Evolutionary conservation across 2,113 vertebrate genomes (phyloP).

Genomic region (Scalopus aquaticus): DNA sequence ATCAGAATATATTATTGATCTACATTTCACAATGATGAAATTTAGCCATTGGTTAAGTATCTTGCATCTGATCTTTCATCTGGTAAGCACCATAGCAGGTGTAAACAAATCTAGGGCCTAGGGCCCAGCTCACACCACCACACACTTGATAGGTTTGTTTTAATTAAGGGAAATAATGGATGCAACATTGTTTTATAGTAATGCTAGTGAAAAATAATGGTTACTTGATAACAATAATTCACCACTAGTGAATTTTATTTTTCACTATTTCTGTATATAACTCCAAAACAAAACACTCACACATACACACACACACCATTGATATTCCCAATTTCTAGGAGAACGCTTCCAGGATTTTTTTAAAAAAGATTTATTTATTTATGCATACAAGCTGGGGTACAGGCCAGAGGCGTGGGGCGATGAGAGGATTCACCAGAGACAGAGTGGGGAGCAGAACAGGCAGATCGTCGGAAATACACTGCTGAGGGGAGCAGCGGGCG

Average conservation of each 20-base stretch:
- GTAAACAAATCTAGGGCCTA: not conserved
- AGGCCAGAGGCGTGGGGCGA: no score
- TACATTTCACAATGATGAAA: slow-evolving; percentile 7
- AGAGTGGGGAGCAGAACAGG: no score
- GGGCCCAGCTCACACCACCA: not conserved
- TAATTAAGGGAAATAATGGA: not conserved
- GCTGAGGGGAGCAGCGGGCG: no score
- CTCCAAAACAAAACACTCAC: not conserved
- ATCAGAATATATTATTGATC: not conserved
- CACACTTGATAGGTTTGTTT: not conserved
- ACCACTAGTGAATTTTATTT: not conserved
- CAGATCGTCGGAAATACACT: no score
- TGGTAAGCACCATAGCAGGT: not conserved
- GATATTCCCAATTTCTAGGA: not conserved
- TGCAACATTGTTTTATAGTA: not conserved
- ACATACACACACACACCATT: no score
- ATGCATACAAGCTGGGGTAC: no score
- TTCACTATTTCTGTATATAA: not conserved
- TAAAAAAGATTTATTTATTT: no score
- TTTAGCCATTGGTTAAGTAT: not conserved
- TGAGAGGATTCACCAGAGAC: no score
- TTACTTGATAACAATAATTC: not conserved
- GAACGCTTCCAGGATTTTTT: not conserved
- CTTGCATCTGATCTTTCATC: not conserved
- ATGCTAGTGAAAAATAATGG: not conserved